Conservation (phyloP, 2,888 invertebrate genomes). For the Harpagoxenus sublaevis region DNA sequence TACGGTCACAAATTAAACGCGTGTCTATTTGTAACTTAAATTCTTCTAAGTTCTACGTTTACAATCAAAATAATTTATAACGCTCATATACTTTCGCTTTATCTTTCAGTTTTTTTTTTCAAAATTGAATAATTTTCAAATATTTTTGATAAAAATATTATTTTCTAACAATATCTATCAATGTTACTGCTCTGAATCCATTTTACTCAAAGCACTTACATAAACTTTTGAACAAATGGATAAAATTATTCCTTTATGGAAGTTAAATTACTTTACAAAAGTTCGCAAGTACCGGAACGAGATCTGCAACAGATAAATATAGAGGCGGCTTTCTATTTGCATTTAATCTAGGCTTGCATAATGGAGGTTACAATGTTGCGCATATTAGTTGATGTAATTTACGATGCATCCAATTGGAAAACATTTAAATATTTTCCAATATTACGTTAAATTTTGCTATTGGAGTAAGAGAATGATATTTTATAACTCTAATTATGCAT, state of each 20-base stretch:
- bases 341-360: conserved; percentile 65
- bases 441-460: background rate
- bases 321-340: conserved; percentile 61
- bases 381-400: conserved; percentile 25
- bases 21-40: background rate
- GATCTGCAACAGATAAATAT: conserved; percentile 66
- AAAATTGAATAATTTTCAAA: conserved; percentile 56
- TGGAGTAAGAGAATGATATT: background rate
- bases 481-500: background rate
- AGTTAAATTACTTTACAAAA: conserved; percentile 75
- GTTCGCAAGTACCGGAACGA: conserved; percentile 58
- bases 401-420: conserved; percentile 16
- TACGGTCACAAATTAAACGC: background rate
- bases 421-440: conserved; percentile 8
- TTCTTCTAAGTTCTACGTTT: background rate
- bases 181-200: conserved; percentile 61
- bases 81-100: background rate
- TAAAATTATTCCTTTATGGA: conserved; percentile 75
- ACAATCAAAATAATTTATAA: conserved; percentile 8
- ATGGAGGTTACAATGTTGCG: conserved; percentile 53
- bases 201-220: conserved; percentile 66
- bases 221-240: conserved; percentile 73
- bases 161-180: conserved; percentile 60
- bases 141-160: conserved; percentile 60
- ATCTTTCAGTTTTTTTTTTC: background rate